Conservation (phyloP, 2,797 vertebrate species). For the Pteropus rufus region DNA sequence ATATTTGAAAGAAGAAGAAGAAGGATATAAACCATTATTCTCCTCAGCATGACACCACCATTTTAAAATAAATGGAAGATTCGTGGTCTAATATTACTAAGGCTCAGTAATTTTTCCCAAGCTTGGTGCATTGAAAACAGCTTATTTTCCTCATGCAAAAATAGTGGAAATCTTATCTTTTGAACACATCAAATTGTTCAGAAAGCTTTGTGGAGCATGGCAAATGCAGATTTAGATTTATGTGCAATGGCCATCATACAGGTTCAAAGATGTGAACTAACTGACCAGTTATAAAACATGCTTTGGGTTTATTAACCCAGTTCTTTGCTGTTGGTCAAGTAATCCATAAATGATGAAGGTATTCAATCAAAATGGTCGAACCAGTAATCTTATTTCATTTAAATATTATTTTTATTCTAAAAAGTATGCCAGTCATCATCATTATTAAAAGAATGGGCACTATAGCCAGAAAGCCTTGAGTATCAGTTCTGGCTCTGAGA, state of each 20-base stretch:
- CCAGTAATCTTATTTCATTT: neutral
- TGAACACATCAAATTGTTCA: constrained; percentile 37
- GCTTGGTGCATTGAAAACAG: constrained; percentile 34
- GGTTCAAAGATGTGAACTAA: constrained; percentile 5
- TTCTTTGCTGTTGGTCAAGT: neutral
- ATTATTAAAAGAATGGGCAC: neutral
- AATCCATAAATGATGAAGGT: neutral
- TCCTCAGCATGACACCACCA: neutral
- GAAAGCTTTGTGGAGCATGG: constrained; percentile 11
- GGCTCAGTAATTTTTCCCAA: constrained; percentile 29
- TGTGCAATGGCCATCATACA: constrained; percentile 6
- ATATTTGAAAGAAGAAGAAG: neutral
- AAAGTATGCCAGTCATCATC: neutral
- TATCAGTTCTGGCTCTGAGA: neutral
- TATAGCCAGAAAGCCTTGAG: neutral
- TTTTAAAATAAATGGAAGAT: constrained; percentile 44
- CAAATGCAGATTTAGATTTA: constrained; percentile 42
- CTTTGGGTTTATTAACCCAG: neutral
- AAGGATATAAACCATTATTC: neutral
- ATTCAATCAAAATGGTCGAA: neutral
- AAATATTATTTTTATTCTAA: neutral
- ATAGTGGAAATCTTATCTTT: constrained; percentile 52
- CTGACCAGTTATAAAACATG: neutral
- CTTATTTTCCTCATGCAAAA: constrained; percentile 56
- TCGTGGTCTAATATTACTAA: constrained; percentile 27